Base-by-base conservation (phyloP, 2,888 invertebrate genomes). In the Limnephilus auricula region DNA sequence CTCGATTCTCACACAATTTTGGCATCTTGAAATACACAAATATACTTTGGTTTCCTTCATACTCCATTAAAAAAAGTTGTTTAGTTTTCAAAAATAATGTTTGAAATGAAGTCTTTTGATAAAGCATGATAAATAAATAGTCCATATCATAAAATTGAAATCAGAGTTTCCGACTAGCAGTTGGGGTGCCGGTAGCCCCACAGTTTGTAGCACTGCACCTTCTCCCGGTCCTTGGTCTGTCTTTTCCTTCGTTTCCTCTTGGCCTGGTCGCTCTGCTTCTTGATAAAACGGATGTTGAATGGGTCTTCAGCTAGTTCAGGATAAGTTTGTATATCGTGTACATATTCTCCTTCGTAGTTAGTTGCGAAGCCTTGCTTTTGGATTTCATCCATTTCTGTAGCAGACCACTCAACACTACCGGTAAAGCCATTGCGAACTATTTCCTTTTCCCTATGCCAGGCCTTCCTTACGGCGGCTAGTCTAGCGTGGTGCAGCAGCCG, bases 281-380 rank as follows among this genome's bases (percentile, higher is more conserved):
- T 98, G 82, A 98, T 97, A 94, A 99, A 98, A 94, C 98, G 97
- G 93, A 99, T 97, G 95, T 99, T 99, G 96, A 98, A 98, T 12
- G 99, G 99, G 96, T 99, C 99, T 95, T 99, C 99, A 90, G 99
- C 98, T 90, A 99, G 96, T 94, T 99, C 99, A 0, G 99, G 99
- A 95, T 99, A 99, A 92, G 97, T 96, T 94, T 97, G 97, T 65
- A 99, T 98, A 94, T 99, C 98, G 95, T 99, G 98, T 93, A 98
- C 97, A 95, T 99, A 99, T 94, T 98, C 98, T 92, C 98, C 98
- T 94, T 98, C 98, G 95, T 99, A 99, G 94, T 97, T 98, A 79
- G 97, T 96, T 91, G 98, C 98, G 94, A 97, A 97, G 91, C 99
- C 99, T 92, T 97, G 96, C 94, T 98, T 98, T 93, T 98, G 96